Conservation (phyloP, 2,888 invertebrate genomes). For the Ennomos erosarius region DNA sequence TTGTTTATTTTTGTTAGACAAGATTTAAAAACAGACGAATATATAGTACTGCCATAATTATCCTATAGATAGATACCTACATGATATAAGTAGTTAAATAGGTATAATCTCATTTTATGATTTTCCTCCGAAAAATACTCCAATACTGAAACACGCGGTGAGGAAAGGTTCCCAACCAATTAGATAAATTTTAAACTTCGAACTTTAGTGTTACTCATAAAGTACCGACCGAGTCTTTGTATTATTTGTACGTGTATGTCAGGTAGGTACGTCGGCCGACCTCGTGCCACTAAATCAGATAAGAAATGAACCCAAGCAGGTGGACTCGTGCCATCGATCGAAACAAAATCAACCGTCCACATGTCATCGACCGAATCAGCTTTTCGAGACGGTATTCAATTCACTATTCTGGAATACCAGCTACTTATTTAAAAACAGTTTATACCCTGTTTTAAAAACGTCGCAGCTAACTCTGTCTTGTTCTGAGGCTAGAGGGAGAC, state of each 20-base stretch:
- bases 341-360: slow-evolving; percentile 51
- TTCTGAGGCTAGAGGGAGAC: slow-evolving; percentile 44
- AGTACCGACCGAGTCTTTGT: slow-evolving; percentile 32
- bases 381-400: slow-evolving; percentile 29
- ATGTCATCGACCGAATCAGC: slow-evolving; percentile 44
- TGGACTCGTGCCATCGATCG: slow-evolving; percentile 60
- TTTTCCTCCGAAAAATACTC: neutral
- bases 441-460: too few relatives aligned
- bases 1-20: slow-evolving; percentile 26
- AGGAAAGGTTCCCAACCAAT: slow-evolving; percentile 11
- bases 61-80: too few relatives aligned
- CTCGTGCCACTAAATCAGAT: slow-evolving; percentile 72
- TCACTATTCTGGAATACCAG: too few relatives aligned
- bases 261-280: slow-evolving; percentile 53
- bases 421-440: too few relatives aligned
- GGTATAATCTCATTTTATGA: too few relatives aligned
- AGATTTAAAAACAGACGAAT: slow-evolving; percentile 12
- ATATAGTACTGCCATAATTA: too few relatives aligned
- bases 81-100: too few relatives aligned
- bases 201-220: slow-evolving; percentile 44
- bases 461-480: slow-evolving; percentile 13
- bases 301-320: slow-evolving; percentile 68
- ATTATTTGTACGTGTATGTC: slow-evolving; percentile 20
- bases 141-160: slow-evolving; percentile 3
- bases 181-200: slow-evolving; percentile 36